These are phyloP conservation scores for Eubasilissa splendida DNA, from an alignment of 2,888 invertebrate species.

Conservation along the genomic window DNA sequence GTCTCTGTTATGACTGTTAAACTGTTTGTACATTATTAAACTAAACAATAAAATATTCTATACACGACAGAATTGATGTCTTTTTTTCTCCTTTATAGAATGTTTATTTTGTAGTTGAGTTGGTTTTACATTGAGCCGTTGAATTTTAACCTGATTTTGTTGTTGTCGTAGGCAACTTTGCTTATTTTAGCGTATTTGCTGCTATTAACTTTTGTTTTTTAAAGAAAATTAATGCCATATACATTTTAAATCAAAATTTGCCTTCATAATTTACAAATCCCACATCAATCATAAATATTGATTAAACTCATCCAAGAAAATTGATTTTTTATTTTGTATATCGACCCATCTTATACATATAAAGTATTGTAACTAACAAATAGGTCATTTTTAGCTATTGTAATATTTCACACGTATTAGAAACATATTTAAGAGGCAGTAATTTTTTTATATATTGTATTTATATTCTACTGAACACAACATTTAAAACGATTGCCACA, in stretches of 20 bases:
- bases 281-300: not conserved
- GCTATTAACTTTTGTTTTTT: not conserved
- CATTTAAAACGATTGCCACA: too few species aligned
- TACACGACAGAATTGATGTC: constrained; percentile 10
- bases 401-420: too few species aligned
- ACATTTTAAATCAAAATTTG: not conserved
- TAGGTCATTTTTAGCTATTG: too few species aligned
- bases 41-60: constrained; percentile 30
- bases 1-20: not conserved
- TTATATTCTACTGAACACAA: too few species aligned
- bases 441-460: too few species aligned
- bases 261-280: not conserved
- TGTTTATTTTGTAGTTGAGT: constrained; percentile 33
- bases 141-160: constrained; percentile 12
- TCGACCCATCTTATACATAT: too few species aligned
- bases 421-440: too few species aligned
- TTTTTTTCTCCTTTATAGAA: constrained; percentile 29
- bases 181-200: constrained; percentile 1
- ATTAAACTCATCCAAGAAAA: too few species aligned
- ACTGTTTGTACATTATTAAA: constrained; percentile 23
- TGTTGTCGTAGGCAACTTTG: constrained; percentile 6
- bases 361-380: too few species aligned
- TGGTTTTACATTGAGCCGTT: constrained; percentile 30
- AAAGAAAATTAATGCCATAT: too few species aligned
- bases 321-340: too few species aligned